Evolutionary conservation across 1,140 invertebrate species (phyloP).

Genomic region (Penaeus japonicus): DNA sequence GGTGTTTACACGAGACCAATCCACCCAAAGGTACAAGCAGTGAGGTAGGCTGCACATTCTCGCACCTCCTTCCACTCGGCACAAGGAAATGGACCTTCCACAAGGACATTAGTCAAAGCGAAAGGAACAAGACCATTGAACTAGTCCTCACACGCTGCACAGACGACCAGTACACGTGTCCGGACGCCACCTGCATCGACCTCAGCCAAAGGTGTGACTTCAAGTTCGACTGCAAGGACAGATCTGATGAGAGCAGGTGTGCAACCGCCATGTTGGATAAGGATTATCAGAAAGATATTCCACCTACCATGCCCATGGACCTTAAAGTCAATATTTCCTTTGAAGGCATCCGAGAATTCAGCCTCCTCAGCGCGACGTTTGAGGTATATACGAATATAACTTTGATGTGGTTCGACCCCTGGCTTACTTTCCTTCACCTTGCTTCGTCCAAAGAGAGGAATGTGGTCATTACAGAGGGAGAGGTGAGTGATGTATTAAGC

Average conservation of each 20-base stretch:
- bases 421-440: conserved; percentile 17
- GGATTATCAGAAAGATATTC: background rate
- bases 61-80: too few species aligned
- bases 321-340: background rate
- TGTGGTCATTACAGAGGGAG: background rate
- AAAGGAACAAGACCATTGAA: background rate
- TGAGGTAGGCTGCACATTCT: background rate
- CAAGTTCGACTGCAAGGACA: conserved; percentile 11
- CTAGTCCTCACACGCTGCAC: conserved; percentile 19
- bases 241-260: conserved; percentile 21
- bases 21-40: too few species aligned
- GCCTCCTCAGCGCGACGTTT: conserved; percentile 26
- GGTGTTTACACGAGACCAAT: background rate
- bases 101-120: background rate
- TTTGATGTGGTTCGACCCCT: background rate
- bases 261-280: conserved; percentile 10
- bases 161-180: conserved; percentile 29
- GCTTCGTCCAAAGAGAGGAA: background rate
- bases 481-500: conserved; percentile 25
- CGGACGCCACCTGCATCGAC: conserved; percentile 25
- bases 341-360: background rate
- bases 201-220: conserved; percentile 14
- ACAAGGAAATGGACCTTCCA: too few species aligned
- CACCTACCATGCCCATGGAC: background rate
- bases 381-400: background rate